Base-by-base conservation (phyloP, 2,113 vertebrate species). In the Psittacula cyanocephala region DNA sequence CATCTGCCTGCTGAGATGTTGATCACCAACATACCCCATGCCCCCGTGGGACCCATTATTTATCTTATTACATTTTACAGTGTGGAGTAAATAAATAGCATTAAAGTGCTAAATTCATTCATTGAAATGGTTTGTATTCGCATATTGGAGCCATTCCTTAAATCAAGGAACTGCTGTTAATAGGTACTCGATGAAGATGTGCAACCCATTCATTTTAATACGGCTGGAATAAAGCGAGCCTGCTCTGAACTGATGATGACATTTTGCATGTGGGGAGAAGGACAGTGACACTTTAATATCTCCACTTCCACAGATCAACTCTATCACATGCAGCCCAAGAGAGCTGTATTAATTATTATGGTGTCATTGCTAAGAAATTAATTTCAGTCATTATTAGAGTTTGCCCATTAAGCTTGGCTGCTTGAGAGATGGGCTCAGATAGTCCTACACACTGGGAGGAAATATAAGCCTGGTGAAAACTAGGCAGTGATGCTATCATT, bases 61-160 rank as follows among this genome's bases (percentile, higher is more conserved):
- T 97, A 97, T 90, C 97, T 96, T 69, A 95, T 93, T 97, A 86
- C 90, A 79, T 97, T 98, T 98, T 96, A 94, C 84, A 92, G 89
- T 13, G 33, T 52, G 65, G 94, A 97, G 97, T 97, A 98, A 98
- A 98, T 97, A 98, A 98, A 97, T 94, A 93, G 92, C 91, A 95
- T 96, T 94, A 97, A 97, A 97, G 89, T 91, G 92, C 96, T 96
- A 94, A 96, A 98, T 96, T 97, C 96, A 97, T 96, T 96, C 95
- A 86, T 57, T 13, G n/a, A 74, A 97, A 96, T 44, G 91, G 93
- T 85, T 64, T 76, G 91, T 43, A 41, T 92, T 97, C 65, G 43
- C 92, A 82, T 65, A 76, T 53, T 15, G 68, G 35, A 85, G 75
- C 85, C 92, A 67, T 94, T 96, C 86, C 93, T 96, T 93, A 96